Evolutionary conservation across 2,797 vertebrate genomes (phyloP).

Genomic region (Acropternis orthonyx): DNA sequence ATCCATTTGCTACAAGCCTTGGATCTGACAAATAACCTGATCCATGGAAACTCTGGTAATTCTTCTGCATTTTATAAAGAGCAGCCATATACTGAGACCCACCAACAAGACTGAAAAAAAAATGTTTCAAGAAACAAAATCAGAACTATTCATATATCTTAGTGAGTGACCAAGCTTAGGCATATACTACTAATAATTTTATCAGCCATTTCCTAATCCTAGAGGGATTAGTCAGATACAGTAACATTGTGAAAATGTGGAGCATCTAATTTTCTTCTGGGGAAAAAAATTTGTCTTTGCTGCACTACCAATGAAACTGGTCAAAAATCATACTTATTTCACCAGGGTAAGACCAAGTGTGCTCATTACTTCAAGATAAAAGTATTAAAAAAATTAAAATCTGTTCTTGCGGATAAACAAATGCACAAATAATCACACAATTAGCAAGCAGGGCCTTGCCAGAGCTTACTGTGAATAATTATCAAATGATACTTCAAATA

Average conservation of each 20-base stretch:
- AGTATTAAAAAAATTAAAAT: background rate
- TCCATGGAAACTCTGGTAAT: conserved; percentile 71
- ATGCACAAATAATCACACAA: background rate
- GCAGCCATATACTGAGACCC: conserved; percentile 81
- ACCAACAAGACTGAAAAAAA: conserved; percentile 80
- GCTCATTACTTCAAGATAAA: background rate
- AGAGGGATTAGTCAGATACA: background rate
- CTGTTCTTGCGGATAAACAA: background rate
- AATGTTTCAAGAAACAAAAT: background rate
- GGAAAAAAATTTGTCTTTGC: background rate
- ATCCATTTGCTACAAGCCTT: conserved; percentile 90
- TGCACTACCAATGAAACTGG: background rate
- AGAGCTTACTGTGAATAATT: background rate
- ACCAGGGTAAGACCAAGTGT: background rate
- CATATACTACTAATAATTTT: background rate
- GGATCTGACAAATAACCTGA: conserved; percentile 82
- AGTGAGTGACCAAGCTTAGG: background rate
- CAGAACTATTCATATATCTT: background rate
- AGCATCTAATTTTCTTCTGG: background rate
- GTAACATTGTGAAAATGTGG: background rate
- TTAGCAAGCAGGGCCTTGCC: background rate
- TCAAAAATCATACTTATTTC: background rate
- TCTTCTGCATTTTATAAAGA: conserved; percentile 84
- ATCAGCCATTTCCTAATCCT: background rate
- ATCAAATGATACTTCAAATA: background rate